Evolutionary conservation across 2,113 vertebrate genomes (phyloP).

Genomic region (Chroicocephalus ridibundus): DNA sequence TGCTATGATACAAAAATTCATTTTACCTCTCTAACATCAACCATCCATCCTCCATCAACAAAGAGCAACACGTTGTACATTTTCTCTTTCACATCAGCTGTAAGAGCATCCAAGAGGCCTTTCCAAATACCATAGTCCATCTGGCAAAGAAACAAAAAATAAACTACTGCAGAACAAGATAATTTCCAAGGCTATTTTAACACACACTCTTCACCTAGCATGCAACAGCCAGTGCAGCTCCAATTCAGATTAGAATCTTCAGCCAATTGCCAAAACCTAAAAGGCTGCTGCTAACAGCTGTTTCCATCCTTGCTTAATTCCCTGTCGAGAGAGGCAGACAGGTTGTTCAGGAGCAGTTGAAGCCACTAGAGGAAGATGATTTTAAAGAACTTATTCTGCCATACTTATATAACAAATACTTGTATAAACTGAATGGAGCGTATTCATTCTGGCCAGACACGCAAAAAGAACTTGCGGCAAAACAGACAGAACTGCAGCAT

Average conservation of each 20-base stretch:
- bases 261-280: neutral
- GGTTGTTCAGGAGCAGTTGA: neutral
- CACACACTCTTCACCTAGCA: neutral
- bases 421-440: neutral
- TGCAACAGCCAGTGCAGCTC: neutral
- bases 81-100: constrained; percentile 93
- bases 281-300: neutral
- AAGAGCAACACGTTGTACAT: constrained; percentile 98
- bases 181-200: constrained; percentile 10
- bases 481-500: neutral
- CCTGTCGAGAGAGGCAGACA: neutral
- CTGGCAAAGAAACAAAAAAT: constrained; percentile 73
- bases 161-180: neutral
- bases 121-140: constrained; percentile 87
- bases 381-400: neutral
- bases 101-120: constrained; percentile 84
- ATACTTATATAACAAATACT: neutral
- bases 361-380: neutral
- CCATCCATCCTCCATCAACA: constrained; percentile 98
- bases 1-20: rapidly evolving
- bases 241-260: neutral
- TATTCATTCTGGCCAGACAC: neutral
- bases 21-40: constrained; percentile 91
- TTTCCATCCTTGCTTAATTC: neutral
- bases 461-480: neutral